These are phyloP conservation scores for Bubalus kerabau DNA, from an alignment of 2,113 vertebrate species.

Conservation along the genomic window DNA sequence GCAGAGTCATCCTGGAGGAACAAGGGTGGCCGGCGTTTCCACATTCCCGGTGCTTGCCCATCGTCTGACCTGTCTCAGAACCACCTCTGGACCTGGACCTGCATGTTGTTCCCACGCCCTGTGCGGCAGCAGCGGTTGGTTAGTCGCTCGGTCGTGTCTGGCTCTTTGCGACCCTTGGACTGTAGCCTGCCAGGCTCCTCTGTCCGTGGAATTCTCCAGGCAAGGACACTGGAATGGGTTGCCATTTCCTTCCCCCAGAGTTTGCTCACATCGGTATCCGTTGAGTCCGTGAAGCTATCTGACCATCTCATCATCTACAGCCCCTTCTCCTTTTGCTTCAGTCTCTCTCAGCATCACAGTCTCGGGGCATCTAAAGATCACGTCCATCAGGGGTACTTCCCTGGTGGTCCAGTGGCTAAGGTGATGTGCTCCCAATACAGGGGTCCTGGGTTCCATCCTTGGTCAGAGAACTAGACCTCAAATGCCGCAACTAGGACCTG, in stretches of 20 bases:
- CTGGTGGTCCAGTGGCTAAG: not conserved
- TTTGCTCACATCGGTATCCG: not conserved
- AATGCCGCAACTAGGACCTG: not conserved
- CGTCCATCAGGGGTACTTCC: not conserved
- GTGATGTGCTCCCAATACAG: fast-evolving
- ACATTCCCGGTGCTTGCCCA: fast-evolving
- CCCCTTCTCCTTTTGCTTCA: not conserved
- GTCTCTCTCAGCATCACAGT: not conserved
- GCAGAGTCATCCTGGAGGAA: not conserved
- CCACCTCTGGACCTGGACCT: not conserved
- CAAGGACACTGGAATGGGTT: not conserved
- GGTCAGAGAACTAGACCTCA: not conserved
- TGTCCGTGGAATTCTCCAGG: not conserved
- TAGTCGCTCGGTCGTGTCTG: not conserved
- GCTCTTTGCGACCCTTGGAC: not conserved
- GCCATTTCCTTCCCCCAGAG: not conserved
- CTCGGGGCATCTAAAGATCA: not conserved
- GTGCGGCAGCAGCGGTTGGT: fast-evolving
- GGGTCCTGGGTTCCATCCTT: not conserved
- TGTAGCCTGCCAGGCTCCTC: not conserved
- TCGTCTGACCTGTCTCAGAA: not conserved
- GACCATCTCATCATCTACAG: fast-evolving
- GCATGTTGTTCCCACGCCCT: fast-evolving
- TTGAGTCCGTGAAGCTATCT: not conserved
- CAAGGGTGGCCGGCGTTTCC: fast-evolving